These are phyloP conservation scores for Carposina sasakii DNA, from an alignment of 1,140 invertebrate species.

Conservation along the genomic window DNA sequence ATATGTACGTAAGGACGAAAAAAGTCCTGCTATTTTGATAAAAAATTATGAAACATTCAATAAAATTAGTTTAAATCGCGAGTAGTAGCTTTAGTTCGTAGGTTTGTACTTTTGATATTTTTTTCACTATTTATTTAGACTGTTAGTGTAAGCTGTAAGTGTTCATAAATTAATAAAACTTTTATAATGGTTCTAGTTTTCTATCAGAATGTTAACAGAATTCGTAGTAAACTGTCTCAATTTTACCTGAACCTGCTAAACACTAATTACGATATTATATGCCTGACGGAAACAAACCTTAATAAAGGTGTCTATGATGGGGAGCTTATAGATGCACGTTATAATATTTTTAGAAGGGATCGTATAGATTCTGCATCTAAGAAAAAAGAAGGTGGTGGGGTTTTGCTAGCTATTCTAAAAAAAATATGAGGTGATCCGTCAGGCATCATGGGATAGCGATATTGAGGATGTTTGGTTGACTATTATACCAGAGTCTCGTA, in stretches of 20 bases:
- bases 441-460: not conserved
- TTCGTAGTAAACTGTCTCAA: not conserved
- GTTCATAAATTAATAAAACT: too few relatives aligned
- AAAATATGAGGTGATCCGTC: not conserved
- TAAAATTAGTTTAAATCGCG: too few relatives aligned
- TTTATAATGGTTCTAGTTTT: not conserved
- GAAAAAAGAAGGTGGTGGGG: not conserved
- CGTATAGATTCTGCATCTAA: not conserved
- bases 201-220: slow-evolving; percentile 2
- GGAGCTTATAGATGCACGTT: not conserved
- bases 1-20: too few relatives aligned
- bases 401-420: not conserved
- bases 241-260: not conserved
- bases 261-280: not conserved
- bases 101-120: too few relatives aligned
- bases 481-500: not conserved
- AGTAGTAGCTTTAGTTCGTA: too few relatives aligned
- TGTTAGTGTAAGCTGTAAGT: too few relatives aligned
- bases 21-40: too few relatives aligned
- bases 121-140: too few relatives aligned
- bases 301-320: not conserved
- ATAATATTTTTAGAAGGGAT: slow-evolving; percentile 1
- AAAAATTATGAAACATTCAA: too few relatives aligned
- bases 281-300: not conserved
- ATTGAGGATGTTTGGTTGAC: not conserved